phyloP scores from a whole-genome alignment of 2,113 vertebrate species.

The Thymallus thymallus region DNA sequence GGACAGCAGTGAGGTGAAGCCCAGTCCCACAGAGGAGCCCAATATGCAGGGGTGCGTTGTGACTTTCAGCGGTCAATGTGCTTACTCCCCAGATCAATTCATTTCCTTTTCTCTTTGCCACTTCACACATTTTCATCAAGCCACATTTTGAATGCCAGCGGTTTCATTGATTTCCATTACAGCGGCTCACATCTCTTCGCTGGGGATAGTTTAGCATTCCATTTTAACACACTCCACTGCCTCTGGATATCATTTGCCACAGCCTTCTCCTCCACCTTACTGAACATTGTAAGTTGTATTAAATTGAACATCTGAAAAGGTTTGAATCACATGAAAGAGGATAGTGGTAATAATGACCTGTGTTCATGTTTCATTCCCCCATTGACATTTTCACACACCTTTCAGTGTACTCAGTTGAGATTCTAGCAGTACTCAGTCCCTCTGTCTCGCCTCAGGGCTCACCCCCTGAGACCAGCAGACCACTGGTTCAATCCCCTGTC shows the following conservation, averaged over 20 bases:
- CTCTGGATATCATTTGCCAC: conserved; percentile 28
- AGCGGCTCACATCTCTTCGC: conserved; percentile 45
- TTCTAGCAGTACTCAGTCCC: conserved; percentile 15
- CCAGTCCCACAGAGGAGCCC: conserved; percentile 5
- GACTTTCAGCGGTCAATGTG: conserved; percentile 31
- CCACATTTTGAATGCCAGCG: conserved; percentile 64
- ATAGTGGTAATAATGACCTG: conserved; percentile 17
- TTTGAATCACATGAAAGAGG: conserved; percentile 6
- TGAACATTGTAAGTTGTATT: conserved; percentile 13
- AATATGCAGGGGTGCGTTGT: conserved; percentile 17
- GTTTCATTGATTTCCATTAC: conserved; percentile 74
- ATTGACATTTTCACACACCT: conserved; percentile 33
- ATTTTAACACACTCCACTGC: conserved; percentile 45
- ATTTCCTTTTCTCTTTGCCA: conserved; percentile 57
- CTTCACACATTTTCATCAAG: conserved; percentile 67
- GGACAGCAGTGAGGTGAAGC: conserved; percentile 3
- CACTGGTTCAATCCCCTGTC: conserved; percentile 33
- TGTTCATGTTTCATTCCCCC: conserved; percentile 22
- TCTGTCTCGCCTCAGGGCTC: conserved; percentile 21
- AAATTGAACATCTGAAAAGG: conserved; percentile 18
- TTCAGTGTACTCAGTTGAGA: conserved; percentile 1
- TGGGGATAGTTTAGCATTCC: conserved; percentile 49
- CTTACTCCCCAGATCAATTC: conserved; percentile 50
- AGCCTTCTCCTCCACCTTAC: not conserved
- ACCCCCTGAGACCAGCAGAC: conserved; percentile 46